These are phyloP conservation scores for Pycnonotus jocosus DNA, from an alignment of 2,113 vertebrate genomes.

Conservation along the genomic window DNA sequence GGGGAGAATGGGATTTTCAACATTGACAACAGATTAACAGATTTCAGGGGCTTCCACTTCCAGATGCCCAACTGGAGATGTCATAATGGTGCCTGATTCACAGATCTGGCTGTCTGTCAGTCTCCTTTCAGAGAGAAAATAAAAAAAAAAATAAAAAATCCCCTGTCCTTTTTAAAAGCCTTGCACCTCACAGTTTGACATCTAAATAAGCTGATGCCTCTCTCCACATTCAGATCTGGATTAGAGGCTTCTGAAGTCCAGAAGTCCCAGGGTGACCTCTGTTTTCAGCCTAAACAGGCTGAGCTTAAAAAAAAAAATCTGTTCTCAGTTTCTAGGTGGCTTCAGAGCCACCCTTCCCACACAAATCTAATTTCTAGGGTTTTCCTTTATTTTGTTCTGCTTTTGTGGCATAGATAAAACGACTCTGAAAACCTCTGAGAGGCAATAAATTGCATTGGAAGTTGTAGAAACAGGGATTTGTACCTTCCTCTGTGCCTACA, in stretches of 20 bases:
- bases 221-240: not conserved
- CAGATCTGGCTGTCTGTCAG: conserved; percentile 6
- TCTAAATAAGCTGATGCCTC: not conserved
- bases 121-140: not conserved
- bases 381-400: not conserved
- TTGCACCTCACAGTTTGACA: not conserved
- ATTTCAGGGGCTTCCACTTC: conserved; percentile 39
- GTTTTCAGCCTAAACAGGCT: not conserved
- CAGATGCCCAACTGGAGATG: conserved; percentile 21
- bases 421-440: not conserved
- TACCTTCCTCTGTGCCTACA: not conserved
- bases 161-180: not conserved
- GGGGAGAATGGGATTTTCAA: not conserved
- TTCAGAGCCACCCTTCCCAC: not conserved
- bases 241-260: not conserved
- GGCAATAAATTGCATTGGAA: not conserved
- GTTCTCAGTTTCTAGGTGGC: not conserved
- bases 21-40: conserved; percentile 45
- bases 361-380: not conserved
- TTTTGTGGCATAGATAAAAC: not conserved
- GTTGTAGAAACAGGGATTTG: not conserved
- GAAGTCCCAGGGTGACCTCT: not conserved
- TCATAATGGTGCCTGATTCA: not conserved
- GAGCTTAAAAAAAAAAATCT: not conserved
- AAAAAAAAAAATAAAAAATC: not conserved